These are phyloP conservation scores for Galerucella calmariensis DNA, from an alignment of 2,888 invertebrate genomes.

Conservation along the genomic window DNA sequence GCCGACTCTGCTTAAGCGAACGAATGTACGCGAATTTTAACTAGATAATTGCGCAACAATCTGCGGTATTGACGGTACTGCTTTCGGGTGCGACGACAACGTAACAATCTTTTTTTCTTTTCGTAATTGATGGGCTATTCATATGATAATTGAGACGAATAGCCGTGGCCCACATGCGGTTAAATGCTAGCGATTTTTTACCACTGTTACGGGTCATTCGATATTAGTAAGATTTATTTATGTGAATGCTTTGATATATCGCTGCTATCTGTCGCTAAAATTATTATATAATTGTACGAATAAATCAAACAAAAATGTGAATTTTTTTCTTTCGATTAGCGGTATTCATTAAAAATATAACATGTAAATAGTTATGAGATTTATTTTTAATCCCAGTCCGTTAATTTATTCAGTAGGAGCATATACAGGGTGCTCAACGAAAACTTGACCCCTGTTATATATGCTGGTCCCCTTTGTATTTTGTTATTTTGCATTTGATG, in stretches of 20 bases:
- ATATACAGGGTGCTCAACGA: too few species aligned
- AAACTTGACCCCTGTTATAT: too few species aligned
- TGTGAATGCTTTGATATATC: neutral
- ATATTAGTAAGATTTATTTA: constrained; percentile 1
- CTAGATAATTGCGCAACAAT: constrained; percentile 28
- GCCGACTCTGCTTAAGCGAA: neutral
- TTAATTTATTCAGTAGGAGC: too few species aligned
- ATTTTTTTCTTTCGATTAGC: too few species aligned
- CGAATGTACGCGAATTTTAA: constrained; percentile 25
- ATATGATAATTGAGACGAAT: constrained; percentile 30
- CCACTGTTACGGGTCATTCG: constrained; percentile 10
- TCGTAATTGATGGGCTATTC: constrained; percentile 32
- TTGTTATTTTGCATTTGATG: too few species aligned
- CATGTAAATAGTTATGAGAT: too few species aligned
- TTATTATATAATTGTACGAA: too few species aligned
- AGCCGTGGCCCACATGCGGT: constrained; percentile 36
- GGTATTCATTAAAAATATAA: too few species aligned
- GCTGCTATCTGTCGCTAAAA: neutral
- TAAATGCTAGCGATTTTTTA: constrained; percentile 26
- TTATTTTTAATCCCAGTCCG: too few species aligned
- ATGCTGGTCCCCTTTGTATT: too few species aligned
- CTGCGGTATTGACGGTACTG: constrained; percentile 23
- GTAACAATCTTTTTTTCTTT: constrained; percentile 25
- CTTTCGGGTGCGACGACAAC: constrained; percentile 31
- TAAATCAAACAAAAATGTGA: too few species aligned